Evolutionary conservation across 2,113 vertebrate species (phyloP).

Genomic region (Tautogolabrus adspersus): DNA sequence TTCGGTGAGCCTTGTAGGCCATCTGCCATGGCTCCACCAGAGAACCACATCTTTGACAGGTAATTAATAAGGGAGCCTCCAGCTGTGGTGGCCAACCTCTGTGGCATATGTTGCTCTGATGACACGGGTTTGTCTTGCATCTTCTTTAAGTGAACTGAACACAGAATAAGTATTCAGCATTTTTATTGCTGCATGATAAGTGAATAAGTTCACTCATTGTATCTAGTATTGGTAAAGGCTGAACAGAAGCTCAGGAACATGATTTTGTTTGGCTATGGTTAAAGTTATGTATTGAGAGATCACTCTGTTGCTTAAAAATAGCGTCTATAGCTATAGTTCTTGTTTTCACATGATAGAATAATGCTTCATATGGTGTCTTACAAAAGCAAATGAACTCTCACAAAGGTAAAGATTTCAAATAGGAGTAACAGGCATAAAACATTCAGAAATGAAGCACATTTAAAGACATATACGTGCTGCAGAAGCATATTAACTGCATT

Average conservation of each 20-base stretch:
- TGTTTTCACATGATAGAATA: neutral
- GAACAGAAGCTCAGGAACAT: neutral
- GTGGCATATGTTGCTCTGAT: slow-evolving; percentile 77
- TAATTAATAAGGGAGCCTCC: slow-evolving; percentile 80
- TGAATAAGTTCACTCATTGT: neutral
- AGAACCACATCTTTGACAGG: slow-evolving; percentile 77
- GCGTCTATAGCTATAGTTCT: neutral
- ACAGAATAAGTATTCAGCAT: neutral
- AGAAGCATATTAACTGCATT: too few relatives aligned
- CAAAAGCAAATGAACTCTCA: neutral
- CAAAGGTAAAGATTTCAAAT: neutral
- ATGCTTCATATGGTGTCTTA: neutral
- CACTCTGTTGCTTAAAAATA: too few relatives aligned
- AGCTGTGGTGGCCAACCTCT: slow-evolving; percentile 72
- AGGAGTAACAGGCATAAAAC: neutral
- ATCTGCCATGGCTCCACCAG: slow-evolving; percentile 76
- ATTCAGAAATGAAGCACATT: too few relatives aligned
- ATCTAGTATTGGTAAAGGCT: neutral
- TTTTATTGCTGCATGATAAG: neutral
- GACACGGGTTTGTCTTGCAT: slow-evolving; percentile 54
- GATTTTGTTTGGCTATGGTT: slow-evolving; percentile 13
- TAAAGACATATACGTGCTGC: too few relatives aligned
- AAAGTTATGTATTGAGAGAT: neutral
- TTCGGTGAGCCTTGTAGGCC: slow-evolving; percentile 58
- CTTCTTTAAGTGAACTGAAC: slow-evolving; percentile 23